phyloP scores from a whole-genome alignment of 2,113 vertebrate species.

The Azemiops feae region DNA sequence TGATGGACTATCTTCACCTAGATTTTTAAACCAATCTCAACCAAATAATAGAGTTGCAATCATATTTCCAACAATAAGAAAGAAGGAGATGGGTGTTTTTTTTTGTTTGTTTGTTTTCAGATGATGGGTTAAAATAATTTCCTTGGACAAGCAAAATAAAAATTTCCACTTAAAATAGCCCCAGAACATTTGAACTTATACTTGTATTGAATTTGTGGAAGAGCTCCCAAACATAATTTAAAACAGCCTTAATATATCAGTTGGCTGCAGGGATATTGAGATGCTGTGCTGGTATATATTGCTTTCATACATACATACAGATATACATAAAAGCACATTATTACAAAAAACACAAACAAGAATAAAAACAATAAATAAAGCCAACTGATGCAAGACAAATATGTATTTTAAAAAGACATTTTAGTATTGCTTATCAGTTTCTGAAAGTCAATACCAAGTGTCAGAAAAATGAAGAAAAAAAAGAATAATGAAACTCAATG shows the following conservation, averaged over 20 bases:
- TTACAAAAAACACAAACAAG: not conserved
- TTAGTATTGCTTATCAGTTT: not conserved
- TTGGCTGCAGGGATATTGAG: not conserved
- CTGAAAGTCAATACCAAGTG: not conserved
- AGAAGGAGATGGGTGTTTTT: not conserved
- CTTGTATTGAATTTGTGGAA: not conserved
- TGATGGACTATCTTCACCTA: not conserved
- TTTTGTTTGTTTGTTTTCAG: not conserved
- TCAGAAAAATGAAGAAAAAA: not conserved
- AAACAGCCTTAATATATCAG: not conserved
- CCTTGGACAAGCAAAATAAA: not conserved
- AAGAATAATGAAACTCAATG: not conserved
- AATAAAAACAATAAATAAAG: not conserved
- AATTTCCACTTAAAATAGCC: not conserved
- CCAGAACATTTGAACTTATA: not conserved
- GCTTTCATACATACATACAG: not conserved
- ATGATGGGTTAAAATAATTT: not conserved
- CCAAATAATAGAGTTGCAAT: not conserved
- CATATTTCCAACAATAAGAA: not conserved
- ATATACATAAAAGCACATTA: not conserved
- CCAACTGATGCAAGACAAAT: not conserved
- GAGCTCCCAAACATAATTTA: not conserved
- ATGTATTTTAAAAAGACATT: not conserved
- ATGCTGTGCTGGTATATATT: not conserved
- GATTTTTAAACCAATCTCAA: not conserved